Conservation (phyloP, 2,888 invertebrate genomes). For the Smittia aterrima region DNA sequence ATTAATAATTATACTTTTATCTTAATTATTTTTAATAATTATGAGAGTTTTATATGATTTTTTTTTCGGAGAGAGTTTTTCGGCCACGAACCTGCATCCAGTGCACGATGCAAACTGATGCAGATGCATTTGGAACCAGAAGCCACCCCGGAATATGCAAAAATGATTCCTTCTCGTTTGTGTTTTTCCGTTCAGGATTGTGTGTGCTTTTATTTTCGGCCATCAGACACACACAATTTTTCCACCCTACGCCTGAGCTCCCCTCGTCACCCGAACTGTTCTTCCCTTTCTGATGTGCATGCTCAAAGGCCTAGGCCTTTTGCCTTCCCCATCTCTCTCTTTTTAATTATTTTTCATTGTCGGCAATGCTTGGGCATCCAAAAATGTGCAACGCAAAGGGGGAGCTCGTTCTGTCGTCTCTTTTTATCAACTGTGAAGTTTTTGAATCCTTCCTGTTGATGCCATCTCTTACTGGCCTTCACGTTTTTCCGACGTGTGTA, state of each 20-base stretch:
- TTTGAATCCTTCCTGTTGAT: neutral
- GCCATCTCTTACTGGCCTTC: conserved; percentile 7
- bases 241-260: conserved; percentile 2
- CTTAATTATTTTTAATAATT: neutral
- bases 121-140: neutral
- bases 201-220: neutral
- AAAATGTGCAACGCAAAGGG: neutral
- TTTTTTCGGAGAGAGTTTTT: conserved; percentile 21
- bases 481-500: neutral
- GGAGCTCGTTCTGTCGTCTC: neutral
- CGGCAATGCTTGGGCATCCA: neutral
- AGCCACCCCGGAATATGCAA: neutral
- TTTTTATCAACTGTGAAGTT: neutral
- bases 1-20: conserved; percentile 16
- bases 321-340: neutral
- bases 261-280: neutral
- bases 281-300: neutral
- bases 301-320: neutral
- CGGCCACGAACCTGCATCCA: conserved; percentile 35
- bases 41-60: conserved; percentile 6
- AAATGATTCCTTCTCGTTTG: neutral
- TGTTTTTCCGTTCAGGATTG: neutral
- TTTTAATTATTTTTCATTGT: conserved; percentile 3
- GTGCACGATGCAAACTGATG: conserved; percentile 37
- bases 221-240: conserved; percentile 5